Conservation (phyloP, 2,113 vertebrate genomes). For the Fulmarus glacialis region DNA sequence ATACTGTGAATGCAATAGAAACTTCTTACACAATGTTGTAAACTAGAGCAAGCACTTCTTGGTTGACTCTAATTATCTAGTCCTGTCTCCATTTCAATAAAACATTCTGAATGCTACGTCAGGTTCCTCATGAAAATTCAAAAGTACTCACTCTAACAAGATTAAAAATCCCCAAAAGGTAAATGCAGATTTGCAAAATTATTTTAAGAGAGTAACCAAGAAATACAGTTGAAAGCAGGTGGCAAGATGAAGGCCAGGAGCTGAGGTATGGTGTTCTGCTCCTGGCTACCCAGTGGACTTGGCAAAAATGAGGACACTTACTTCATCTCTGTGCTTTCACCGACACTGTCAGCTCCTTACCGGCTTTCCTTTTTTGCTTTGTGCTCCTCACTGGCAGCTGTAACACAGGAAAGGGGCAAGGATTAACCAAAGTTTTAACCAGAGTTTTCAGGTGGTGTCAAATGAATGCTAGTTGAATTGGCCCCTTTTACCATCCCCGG, state of each 20-base stretch:
- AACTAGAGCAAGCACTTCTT: not conserved
- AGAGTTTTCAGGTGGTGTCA: not conserved
- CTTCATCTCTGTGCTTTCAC: not conserved
- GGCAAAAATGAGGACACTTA: not conserved
- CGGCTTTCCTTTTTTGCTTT: not conserved
- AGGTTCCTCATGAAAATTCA: not conserved
- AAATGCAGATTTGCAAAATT: not conserved
- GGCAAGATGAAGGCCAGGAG: not conserved
- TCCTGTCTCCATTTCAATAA: not conserved
- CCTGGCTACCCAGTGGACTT: not conserved
- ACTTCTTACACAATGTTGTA: not conserved
- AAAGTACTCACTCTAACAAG: not conserved
- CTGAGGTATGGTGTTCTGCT: not conserved
- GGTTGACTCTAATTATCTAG: not conserved
- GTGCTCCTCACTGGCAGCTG: not conserved
- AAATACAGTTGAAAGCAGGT: not conserved
- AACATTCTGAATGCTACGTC: fast-evolving
- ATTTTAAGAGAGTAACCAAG: not conserved
- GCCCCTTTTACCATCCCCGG: not conserved
- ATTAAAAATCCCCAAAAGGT: not conserved
- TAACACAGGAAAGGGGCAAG: not conserved
- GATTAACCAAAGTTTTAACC: not conserved
- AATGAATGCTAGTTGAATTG: fast-evolving
- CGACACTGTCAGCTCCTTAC: fast-evolving
- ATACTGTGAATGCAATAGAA: not conserved